phyloP scores from a whole-genome alignment of 1,140 invertebrate species.

The Zeugodacus cucurbitae region DNA sequence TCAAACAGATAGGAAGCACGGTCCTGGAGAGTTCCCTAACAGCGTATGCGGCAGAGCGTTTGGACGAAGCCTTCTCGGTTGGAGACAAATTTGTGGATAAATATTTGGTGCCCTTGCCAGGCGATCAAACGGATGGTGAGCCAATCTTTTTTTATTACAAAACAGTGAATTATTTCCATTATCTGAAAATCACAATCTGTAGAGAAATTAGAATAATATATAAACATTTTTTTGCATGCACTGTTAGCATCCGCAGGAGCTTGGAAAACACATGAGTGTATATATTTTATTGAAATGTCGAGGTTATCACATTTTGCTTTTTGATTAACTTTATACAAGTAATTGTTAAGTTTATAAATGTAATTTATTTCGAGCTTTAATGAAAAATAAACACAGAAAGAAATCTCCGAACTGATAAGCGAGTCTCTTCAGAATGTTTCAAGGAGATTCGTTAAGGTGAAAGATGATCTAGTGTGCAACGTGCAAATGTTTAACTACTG shows the following conservation, averaged over 20 bases:
- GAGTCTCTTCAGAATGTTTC: background rate
- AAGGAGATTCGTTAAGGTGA: background rate
- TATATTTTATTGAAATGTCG: background rate
- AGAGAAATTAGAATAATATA: too few relatives aligned
- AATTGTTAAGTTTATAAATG: background rate
- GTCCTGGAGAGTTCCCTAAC: constrained; percentile 75
- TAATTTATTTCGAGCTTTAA: background rate
- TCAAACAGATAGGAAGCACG: constrained; percentile 77
- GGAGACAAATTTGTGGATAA: constrained; percentile 85
- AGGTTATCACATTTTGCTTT: constrained; percentile 36
- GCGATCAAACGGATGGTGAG: constrained; percentile 71
- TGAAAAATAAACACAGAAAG: background rate
- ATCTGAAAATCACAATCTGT: too few relatives aligned
- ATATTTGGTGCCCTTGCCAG: constrained; percentile 74
- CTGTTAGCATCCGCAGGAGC: background rate
- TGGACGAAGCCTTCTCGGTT: constrained; percentile 78
- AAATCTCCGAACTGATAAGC: background rate
- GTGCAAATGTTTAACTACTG: background rate
- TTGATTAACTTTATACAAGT: background rate
- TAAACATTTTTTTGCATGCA: too few relatives aligned
- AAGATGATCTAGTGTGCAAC: background rate
- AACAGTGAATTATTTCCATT: background rate
- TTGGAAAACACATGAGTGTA: background rate
- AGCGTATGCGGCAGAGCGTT: constrained; percentile 74
- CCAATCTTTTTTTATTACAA: background rate